Percentiles rank a stretch among this genome's conserved stretches.
Evolutionary conservation across 2,113 vertebrate species (phyloP).

Genomic region (Alectura lathami): DNA sequence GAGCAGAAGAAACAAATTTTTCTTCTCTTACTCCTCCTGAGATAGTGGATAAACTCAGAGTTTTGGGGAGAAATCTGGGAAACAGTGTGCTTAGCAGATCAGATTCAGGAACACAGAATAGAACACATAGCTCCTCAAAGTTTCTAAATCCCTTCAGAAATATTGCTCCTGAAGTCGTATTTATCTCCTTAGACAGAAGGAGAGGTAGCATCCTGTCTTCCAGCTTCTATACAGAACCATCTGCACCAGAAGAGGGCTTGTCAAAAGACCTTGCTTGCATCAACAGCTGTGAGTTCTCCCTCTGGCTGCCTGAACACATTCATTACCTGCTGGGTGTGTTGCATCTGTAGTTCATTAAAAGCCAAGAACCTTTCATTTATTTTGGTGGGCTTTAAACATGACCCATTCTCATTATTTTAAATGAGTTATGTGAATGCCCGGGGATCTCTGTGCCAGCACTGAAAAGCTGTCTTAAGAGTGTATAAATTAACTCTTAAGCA

Average conservation of each 20-base stretch:
- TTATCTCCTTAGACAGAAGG: neutral
- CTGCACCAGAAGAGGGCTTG: neutral
- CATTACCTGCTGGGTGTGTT: neutral
- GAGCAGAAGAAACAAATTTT: rapidly evolving
- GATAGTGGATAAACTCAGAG: neutral
- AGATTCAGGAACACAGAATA: neutral
- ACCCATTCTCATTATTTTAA: neutral
- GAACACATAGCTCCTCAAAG: neutral
- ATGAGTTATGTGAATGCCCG: neutral
- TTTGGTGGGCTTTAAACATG: neutral
- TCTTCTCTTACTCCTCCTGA: neutral
- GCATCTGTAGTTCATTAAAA: neutral
- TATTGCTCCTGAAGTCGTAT: neutral
- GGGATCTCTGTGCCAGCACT: neutral
- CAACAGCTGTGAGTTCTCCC: neutral
- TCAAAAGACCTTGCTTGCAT: neutral
- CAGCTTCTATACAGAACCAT: neutral
- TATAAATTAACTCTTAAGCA: neutral
- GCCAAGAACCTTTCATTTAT: neutral
- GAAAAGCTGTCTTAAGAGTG: neutral
- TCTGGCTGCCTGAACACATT: neutral
- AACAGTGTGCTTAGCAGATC: neutral
- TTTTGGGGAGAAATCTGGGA: neutral
- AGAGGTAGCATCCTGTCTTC: neutral
- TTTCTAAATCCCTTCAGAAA: neutral